Percentiles rank a stretch among this genome's conserved stretches.
phyloP scores from a whole-genome alignment of 2,113 vertebrate species.

The Pandion haliaetus region DNA sequence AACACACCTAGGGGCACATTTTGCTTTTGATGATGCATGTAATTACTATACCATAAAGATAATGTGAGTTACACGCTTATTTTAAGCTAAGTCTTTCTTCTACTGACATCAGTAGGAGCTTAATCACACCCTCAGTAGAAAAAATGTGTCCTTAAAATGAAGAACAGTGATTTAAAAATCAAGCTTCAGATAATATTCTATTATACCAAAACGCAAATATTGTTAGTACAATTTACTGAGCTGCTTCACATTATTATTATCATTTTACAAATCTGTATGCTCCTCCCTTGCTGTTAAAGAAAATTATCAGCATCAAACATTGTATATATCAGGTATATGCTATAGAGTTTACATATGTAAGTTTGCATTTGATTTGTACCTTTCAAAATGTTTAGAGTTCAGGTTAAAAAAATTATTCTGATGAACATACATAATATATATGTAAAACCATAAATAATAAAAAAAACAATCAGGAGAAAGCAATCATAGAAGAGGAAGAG shows the following conservation, averaged over 20 bases:
- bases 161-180: not conserved
- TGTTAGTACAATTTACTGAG: not conserved
- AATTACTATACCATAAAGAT: not conserved
- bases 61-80: not conserved
- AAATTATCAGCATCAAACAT: not conserved
- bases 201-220: not conserved
- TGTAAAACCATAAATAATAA: not conserved
- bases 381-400: not conserved
- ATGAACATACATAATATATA: not conserved
- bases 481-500: not conserved
- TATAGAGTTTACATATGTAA: not conserved
- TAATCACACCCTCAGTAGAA: not conserved
- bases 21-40: not conserved
- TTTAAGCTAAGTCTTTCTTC: not conserved
- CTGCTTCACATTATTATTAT: not conserved
- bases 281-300: not conserved
- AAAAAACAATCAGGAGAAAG: not conserved
- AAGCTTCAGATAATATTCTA: not conserved
- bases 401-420: not conserved
- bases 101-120: not conserved
- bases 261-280: not conserved
- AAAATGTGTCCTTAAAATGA: not conserved
- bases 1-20: not conserved
- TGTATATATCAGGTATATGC: not conserved
- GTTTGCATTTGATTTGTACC: not conserved